Percentiles rank a stretch among this genome's conserved stretches.
Conservation (phyloP, 1,140 invertebrate species). For the Drosophila neocordata region DNA sequence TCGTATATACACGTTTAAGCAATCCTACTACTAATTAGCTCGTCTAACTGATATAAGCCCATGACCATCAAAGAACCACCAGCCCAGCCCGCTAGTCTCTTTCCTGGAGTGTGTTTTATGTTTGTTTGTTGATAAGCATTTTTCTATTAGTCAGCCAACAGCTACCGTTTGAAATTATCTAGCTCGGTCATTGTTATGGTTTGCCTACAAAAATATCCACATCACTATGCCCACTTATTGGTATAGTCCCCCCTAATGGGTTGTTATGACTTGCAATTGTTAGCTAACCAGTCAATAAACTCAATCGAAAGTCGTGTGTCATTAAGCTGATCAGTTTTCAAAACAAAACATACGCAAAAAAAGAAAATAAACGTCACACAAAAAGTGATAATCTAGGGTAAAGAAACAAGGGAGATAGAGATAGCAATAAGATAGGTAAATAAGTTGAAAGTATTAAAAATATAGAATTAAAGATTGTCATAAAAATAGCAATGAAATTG, state of each 20-base stretch:
- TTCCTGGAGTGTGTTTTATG: constrained; percentile 8
- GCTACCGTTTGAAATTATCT: constrained; percentile 26
- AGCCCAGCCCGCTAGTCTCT: constrained; percentile 14
- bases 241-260: background rate
- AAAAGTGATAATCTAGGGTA: background rate
- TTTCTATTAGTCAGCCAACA: background rate
- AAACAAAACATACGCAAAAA: background rate
- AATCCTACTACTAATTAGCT: constrained; percentile 30
- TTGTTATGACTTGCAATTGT: background rate
- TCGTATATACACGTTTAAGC: constrained; percentile 14
- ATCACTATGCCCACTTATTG: background rate
- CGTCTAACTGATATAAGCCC: constrained; percentile 35
- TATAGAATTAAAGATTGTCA: too few relatives aligned
- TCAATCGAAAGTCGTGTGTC: constrained; percentile 6
- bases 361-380: background rate
- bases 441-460: background rate
- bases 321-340: constrained; percentile 1
- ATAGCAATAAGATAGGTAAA: background rate
- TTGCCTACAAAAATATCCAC: constrained; percentile 22
- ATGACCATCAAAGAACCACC: background rate
- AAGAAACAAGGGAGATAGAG: background rate
- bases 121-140: constrained; percentile 48
- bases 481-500: too few relatives aligned
- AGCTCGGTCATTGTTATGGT: constrained; percentile 48
- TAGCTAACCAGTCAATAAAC: constrained; percentile 10